phyloP scores from a whole-genome alignment of 2,113 vertebrate genomes.

The Lethenteron reissneri region DNA sequence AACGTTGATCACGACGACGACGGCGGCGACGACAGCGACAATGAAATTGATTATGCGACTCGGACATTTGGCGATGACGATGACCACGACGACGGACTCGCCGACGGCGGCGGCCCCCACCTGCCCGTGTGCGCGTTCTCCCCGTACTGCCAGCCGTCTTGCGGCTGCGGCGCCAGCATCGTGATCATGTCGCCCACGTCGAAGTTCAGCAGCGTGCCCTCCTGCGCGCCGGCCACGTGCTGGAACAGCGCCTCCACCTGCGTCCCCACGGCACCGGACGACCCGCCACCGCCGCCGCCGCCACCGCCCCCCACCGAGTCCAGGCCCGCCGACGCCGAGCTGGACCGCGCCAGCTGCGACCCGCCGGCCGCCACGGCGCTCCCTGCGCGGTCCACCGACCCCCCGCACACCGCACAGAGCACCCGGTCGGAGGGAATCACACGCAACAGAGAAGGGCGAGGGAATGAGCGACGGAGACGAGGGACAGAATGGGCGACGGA shows the following conservation, averaged over 20 bases:
- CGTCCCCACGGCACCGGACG: constrained; percentile 19
- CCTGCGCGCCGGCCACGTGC: constrained; percentile 64
- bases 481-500: too few relatives aligned
- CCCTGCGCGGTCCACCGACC: not conserved
- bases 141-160: constrained; percentile 89
- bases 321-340: constrained; percentile 77
- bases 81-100: too few relatives aligned
- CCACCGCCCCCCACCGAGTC: constrained; percentile 20
- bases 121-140: constrained; percentile 38
- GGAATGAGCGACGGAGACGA: too few relatives aligned
- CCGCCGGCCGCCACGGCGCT: constrained; percentile 28
- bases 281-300: constrained; percentile 40
- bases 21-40: too few relatives aligned
- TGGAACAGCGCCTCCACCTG: constrained; percentile 87
- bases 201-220: constrained; percentile 87
- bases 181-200: constrained; percentile 68
- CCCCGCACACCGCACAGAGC: not conserved
- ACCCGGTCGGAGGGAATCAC: not conserved
- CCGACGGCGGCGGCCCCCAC: too few relatives aligned
- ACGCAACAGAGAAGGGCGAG: not conserved
- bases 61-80: too few relatives aligned
- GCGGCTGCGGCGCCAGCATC: constrained; percentile 73
- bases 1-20: too few relatives aligned
- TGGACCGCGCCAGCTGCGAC: constrained; percentile 32
- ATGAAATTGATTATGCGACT: too few relatives aligned